Evolutionary conservation across 2,797 vertebrate genomes (phyloP).

Genomic region (Hemibagrus guttatus): DNA sequence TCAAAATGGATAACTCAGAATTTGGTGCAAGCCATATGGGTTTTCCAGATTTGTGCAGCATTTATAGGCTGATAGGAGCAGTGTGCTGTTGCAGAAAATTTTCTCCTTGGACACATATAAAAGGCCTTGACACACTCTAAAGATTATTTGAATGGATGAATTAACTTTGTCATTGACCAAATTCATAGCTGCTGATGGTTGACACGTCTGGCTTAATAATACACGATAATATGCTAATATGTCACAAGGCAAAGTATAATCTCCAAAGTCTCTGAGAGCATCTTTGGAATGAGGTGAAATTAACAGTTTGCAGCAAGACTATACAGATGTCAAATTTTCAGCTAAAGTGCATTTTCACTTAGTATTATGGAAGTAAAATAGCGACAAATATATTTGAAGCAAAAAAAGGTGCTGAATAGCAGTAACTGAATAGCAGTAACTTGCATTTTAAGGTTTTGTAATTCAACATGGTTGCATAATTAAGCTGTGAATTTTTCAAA

Average conservation of each 20-base stretch:
- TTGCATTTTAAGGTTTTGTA: no score
- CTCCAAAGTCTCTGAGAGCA: not conserved
- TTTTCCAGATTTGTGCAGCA: not conserved
- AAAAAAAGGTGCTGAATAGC: no score
- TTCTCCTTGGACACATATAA: not conserved
- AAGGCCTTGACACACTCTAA: not conserved
- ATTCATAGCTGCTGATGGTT: not conserved
- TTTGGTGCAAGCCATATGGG: not conserved
- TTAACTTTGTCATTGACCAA: not conserved
- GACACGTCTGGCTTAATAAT: not conserved
- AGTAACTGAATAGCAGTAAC: no score
- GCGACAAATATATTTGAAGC: no score
- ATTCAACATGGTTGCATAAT: no score
- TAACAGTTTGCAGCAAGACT: not conserved
- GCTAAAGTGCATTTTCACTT: no score
- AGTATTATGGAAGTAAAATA: no score
- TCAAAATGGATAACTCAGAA: not conserved
- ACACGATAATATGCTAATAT: not conserved
- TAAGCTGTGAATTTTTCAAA: no score
- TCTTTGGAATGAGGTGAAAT: not conserved
- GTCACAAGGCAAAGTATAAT: not conserved
- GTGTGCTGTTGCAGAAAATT: not conserved
- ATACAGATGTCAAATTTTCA: not conserved
- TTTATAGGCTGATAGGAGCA: not conserved
- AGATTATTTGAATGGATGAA: not conserved